Percentiles rank a stretch among this genome's conserved stretches.
Evolutionary conservation across 37 sponge, comb jelly and placozoan genomes (phyloP).

Genomic region (Chondrilla cf. caribensis): DNA sequence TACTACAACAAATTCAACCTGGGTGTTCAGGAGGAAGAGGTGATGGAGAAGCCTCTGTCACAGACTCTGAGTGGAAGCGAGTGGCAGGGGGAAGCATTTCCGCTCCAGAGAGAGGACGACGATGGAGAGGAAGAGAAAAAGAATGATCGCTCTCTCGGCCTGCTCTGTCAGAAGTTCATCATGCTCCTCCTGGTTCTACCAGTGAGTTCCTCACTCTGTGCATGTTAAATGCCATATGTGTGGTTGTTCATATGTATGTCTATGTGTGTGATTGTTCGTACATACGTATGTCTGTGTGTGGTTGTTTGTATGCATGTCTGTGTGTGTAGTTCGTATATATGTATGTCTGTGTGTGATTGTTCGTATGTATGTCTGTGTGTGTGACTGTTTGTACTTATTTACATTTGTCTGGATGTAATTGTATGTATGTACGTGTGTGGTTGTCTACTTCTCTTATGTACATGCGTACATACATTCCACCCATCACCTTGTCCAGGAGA

Average conservation of each 20-base stretch:
- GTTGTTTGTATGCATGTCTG: background rate
- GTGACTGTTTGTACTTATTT: background rate
- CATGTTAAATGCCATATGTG: background rate
- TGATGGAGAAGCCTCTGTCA: too few species aligned
- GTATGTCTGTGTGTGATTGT: background rate
- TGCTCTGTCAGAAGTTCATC: constrained; percentile 89
- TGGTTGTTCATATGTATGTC: background rate
- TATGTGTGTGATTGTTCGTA: background rate
- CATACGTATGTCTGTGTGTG: too few species aligned
- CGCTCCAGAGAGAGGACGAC: background rate
- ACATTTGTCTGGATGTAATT: background rate
- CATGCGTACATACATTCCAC: background rate
- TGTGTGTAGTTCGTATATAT: too few species aligned
- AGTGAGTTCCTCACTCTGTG: constrained; percentile 34
- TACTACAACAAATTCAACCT: background rate
- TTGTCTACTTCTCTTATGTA: too few species aligned
- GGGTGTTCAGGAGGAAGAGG: too few species aligned
- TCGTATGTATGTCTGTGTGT: background rate
- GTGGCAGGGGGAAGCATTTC: too few species aligned
- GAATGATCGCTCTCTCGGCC: constrained; percentile 76
- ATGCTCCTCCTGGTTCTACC: constrained; percentile 86
- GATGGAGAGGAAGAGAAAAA: constrained; percentile 10
- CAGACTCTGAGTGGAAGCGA: too few species aligned
- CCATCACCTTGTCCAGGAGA: constrained; percentile 22
- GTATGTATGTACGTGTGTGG: background rate